These are phyloP conservation scores for Chelonus insularis DNA, from an alignment of 1,140 invertebrate genomes.

Conservation along the genomic window DNA sequence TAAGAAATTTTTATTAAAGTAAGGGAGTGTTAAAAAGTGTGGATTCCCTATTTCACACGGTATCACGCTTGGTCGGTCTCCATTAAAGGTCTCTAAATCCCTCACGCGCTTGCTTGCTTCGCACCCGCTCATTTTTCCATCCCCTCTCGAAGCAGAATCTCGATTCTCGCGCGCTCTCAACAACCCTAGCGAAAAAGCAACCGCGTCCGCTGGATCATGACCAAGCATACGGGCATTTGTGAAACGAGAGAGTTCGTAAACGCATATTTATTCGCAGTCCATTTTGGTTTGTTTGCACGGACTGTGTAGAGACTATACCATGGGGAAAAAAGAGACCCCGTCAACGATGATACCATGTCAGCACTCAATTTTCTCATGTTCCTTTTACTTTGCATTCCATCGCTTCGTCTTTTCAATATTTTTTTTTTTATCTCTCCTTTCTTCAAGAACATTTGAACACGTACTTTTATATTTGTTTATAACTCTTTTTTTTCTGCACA, in stretches of 20 bases:
- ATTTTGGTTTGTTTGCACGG: slow-evolving; percentile 60
- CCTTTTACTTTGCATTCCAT: slow-evolving; percentile 49
- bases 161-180: slow-evolving; percentile 13
- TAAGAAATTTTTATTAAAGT: no score
- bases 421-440: slow-evolving; percentile 1
- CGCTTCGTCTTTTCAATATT: neutral
- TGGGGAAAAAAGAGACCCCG: slow-evolving; percentile 6
- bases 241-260: slow-evolving; percentile 39
- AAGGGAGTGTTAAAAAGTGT: slow-evolving; percentile 36
- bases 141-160: slow-evolving; percentile 21
- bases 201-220: slow-evolving; percentile 54
- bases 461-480: neutral
- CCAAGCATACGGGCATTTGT: slow-evolving; percentile 56
- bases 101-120: slow-evolving; percentile 25
- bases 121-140: slow-evolving; percentile 35
- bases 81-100: slow-evolving; percentile 56
- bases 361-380: slow-evolving; percentile 28
- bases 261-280: slow-evolving; percentile 61
- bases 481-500: no score
- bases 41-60: slow-evolving; percentile 50
- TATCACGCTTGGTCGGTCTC: slow-evolving; percentile 47
- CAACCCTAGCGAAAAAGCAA: slow-evolving; percentile 21
- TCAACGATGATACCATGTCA: slow-evolving; percentile 21
- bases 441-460: neutral
- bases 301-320: slow-evolving; percentile 27